Conservation (phyloP, 2,113 vertebrate species). For the Accipiter virgatus region DNA sequence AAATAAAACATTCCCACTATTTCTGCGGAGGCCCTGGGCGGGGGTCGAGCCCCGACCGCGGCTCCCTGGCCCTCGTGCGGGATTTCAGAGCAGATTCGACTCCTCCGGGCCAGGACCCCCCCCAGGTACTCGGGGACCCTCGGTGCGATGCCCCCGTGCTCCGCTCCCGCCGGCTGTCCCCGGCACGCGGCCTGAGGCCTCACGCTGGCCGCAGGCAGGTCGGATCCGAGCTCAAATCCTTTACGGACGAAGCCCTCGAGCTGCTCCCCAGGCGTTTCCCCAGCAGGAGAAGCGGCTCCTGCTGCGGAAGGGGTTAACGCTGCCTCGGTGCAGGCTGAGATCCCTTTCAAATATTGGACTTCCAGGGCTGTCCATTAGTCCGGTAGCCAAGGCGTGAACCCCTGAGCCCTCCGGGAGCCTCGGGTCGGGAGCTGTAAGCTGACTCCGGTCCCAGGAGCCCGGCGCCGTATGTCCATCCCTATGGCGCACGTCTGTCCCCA, state of each 20-base stretch:
- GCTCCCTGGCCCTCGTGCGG: neutral
- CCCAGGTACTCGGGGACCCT: neutral
- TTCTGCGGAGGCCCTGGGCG: neutral
- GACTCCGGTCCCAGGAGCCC: neutral
- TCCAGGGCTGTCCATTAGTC: neutral
- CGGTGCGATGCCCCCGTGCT: fast-evolving
- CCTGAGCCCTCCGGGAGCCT: neutral
- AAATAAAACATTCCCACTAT: slow-evolving; percentile 10
- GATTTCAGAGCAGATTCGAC: neutral
- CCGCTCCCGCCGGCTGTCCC: neutral
- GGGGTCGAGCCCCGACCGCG: neutral
- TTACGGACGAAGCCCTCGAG: neutral
- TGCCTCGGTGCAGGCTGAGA: neutral
- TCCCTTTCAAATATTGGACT: neutral
- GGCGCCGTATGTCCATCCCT: neutral
- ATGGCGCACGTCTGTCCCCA: neutral
- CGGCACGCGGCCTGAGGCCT: fast-evolving
- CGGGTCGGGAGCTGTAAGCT: neutral
- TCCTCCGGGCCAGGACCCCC: neutral
- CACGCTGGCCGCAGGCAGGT: neutral
- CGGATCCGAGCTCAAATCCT: neutral
- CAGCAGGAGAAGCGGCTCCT: neutral
- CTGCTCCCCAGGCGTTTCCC: neutral
- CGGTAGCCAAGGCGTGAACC: neutral
- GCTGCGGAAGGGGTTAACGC: neutral